Evolutionary conservation across 2,797 vertebrate species (phyloP), one percentile per base, ranked within the genome.

Genomic region (Pelobates cultripes): DNA sequence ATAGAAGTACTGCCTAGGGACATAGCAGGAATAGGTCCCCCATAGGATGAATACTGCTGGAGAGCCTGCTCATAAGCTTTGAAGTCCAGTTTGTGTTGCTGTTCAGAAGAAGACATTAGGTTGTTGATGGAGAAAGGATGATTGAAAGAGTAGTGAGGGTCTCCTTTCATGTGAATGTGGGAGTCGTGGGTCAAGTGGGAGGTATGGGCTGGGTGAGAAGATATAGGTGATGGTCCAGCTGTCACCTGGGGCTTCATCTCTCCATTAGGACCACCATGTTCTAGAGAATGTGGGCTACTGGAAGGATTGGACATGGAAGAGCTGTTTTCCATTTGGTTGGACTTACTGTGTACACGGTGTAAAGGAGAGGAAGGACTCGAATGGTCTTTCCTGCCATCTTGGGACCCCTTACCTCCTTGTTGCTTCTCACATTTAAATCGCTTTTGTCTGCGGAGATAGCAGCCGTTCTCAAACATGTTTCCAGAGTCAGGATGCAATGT

Each of bases 41-140:
- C 89, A 45, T 98, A 98, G 77, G 95, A 95, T 9, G 96, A 96
- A 91, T 97, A 97, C 93, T 96, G 96, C 93, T 96, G 96, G 88
- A 97, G 91, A 0, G 95, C 95, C 89, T 97, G 96, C 89, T 98
- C 97, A 5, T 99, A 99, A 0, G 97, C 96, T 94, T 98, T 99
- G 92, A 98, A 96, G 94, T 99, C 98, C 95, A 99, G 92, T 95
- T 98, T 99, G 94, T 99, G 97, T 90, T 98, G 97, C 90, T 99
- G 97, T 89, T 99, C 96, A 0, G 97, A 96, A 64, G 97, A 96
- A 14, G 97, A 98, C 97, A 99, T 99, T 87, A 99, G 93, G 90
- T 98, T 99, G 93, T 98, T 98, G 92, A 99, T 99, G 90, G 98
- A 99, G 91, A 99, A 99, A 0, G 98, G 98, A 85, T 99, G 98